Conservation (phyloP, 2,797 vertebrate genomes). For the Arctocebus calabarensis region DNA sequence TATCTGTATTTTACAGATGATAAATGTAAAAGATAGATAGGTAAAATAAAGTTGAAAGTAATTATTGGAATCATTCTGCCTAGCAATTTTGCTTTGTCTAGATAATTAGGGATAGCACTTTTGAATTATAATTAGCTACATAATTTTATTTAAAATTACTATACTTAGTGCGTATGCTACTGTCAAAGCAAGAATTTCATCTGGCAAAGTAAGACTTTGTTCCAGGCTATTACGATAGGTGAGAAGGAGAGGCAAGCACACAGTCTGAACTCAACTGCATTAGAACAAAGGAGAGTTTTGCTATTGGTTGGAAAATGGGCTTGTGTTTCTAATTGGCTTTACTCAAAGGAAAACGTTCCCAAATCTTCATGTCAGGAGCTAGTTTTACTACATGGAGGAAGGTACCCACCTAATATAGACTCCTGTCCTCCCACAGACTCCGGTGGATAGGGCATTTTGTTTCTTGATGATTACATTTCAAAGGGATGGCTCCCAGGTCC, state of each 20-base stretch:
- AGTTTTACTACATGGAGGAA: neutral
- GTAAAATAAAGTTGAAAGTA: slow-evolving; percentile 5
- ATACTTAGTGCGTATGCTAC: neutral
- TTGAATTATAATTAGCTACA: neutral
- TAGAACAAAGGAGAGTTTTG: neutral
- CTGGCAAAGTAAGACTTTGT: neutral
- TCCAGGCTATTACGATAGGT: neutral
- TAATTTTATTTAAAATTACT: neutral
- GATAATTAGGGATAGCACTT: neutral
- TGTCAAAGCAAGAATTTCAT: neutral
- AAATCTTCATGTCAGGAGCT: neutral
- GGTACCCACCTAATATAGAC: too few species aligned
- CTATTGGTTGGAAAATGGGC: neutral
- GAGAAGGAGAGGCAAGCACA: neutral
- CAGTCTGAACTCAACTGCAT: neutral
- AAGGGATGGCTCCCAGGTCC: neutral
- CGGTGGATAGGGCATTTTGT: too few species aligned
- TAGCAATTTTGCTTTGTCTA: neutral
- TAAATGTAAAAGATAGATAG: neutral
- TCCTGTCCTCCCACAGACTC: neutral
- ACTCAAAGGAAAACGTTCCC: neutral
- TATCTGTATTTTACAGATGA: neutral
- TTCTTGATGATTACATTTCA: neutral
- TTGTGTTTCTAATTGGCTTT: neutral
- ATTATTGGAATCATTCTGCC: neutral